A percentile compares a stretch with the other conserved stretches of the same genome.
Conservation (phyloP, 2,797 vertebrate species). For the Chiroxiphia lanceolata region DNA sequence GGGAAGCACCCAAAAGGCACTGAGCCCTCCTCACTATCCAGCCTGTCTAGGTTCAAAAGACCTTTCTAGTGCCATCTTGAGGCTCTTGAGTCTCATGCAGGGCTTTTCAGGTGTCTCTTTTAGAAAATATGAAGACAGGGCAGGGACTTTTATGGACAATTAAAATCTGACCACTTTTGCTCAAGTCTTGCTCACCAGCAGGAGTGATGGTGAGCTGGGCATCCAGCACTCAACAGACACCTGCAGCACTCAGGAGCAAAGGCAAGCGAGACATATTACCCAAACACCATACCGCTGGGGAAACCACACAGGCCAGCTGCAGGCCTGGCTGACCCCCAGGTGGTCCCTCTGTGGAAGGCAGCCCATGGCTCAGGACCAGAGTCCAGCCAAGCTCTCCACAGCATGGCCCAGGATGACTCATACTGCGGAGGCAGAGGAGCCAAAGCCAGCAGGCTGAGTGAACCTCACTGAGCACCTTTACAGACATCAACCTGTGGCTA, state of each 20-base stretch:
- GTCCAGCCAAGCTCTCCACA: not conserved
- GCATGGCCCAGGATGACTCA: fast-evolving
- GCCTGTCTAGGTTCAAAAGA: not conserved
- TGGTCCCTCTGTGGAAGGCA: fast-evolving
- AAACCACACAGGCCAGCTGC: not conserved
- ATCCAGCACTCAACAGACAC: not conserved
- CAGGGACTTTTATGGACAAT: not conserved
- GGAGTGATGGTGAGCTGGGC: not conserved
- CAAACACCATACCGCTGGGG: fast-evolving
- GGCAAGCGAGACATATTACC: not conserved
- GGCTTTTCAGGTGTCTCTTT: not conserved
- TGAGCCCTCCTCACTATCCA: fast-evolving
- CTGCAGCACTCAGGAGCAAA: not conserved
- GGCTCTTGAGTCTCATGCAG: not conserved
- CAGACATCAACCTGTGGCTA: not conserved
- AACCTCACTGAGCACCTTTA: not conserved
- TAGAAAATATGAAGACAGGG: not conserved
- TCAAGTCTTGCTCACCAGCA: not conserved
- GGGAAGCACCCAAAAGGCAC: not conserved
- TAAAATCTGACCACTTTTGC: not conserved
- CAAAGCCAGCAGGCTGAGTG: not conserved
- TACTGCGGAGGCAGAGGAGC: fast-evolving
- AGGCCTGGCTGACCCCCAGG: fast-evolving
- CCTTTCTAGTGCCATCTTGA: not conserved
- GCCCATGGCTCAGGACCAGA: not conserved